Evolutionary conservation across 2,797 vertebrate species (phyloP).

Genomic region (Onychomys torridus): DNA sequence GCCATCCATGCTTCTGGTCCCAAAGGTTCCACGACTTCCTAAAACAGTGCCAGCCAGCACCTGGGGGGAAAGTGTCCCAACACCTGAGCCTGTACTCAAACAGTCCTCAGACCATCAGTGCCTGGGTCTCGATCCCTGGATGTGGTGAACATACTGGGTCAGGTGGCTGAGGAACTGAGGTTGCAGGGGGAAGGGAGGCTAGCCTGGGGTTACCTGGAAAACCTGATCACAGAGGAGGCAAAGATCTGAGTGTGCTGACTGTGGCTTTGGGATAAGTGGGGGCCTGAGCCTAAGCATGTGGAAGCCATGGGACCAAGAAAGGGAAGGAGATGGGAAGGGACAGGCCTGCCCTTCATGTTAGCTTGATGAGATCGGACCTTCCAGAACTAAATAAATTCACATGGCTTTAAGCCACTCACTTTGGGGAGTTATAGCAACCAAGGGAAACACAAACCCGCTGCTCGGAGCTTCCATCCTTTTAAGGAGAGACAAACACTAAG

Average conservation of each 20-base stretch:
- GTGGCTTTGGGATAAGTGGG: background rate
- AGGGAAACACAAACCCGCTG: background rate
- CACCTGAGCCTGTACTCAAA: background rate
- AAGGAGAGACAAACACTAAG: background rate
- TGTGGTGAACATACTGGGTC: background rate
- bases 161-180: background rate
- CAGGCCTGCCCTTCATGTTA: background rate
- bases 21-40: background rate
- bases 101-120: background rate
- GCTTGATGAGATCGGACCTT: background rate
- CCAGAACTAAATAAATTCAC: background rate
- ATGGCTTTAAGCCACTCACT: background rate
- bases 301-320: background rate
- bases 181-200: background rate
- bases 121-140: too few relatives aligned
- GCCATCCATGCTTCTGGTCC: background rate
- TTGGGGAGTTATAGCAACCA: slow-evolving; percentile 17
- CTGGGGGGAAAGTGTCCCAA: background rate
- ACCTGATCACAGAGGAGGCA: fast-evolving
- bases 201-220: background rate
- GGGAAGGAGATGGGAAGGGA: background rate
- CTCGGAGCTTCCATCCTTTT: background rate
- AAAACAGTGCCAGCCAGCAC: background rate
- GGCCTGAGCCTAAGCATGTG: background rate
- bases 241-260: background rate